Base-by-base conservation (phyloP, 2,888 invertebrate species). In the Euplexia lucipara region DNA sequence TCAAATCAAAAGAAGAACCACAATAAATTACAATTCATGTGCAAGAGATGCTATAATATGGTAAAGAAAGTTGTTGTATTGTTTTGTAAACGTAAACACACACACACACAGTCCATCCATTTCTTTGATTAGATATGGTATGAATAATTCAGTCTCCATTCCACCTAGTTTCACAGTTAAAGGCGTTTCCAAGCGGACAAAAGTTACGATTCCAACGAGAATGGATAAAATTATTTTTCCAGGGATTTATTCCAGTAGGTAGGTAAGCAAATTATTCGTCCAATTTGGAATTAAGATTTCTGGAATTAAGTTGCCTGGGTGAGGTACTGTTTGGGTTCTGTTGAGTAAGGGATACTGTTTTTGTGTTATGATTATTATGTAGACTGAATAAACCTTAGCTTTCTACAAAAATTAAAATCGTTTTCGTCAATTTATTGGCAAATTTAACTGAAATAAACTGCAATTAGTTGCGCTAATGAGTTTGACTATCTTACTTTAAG, bases 141-240 rank as follows among this genome's bases (percentile, higher is more conserved):
- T 88, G 86, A 88, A 88, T 88, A 79, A 88, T 88, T 88, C 88
- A 83, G 69, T 49, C 64, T 60, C 57, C 74, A 79, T 86, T 85
- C 79, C 70, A 63, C 78, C 75, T 81, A 83, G 83, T 81, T 85
- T 82, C 81, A 78, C 83, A 73, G 77, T 60, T 67, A 70, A 70
- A 76, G 65, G 60, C 73, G 60, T 74, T 63, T 56, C 51, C 57
- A 54, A 44, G 65, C 54, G 60, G 59, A 81, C 79, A 79, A 80
- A 81, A 81, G 67, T 80, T 81, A 67, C 20, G 39, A 49, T 57
- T 68, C 44, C 18, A 22, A 62, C 65, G 81, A 79, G 82, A 73
- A 82, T 83, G 75, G 75, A 74, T 73, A 57, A 75, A 74, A 74
- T 75, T n/a, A 67, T 78, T 79, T 73, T 75, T 79, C 62, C 67